Evolutionary conservation across 2,888 invertebrate species (phyloP), one percentile per base, ranked within the genome.

Genomic region (Spisula subtruncata): DNA sequence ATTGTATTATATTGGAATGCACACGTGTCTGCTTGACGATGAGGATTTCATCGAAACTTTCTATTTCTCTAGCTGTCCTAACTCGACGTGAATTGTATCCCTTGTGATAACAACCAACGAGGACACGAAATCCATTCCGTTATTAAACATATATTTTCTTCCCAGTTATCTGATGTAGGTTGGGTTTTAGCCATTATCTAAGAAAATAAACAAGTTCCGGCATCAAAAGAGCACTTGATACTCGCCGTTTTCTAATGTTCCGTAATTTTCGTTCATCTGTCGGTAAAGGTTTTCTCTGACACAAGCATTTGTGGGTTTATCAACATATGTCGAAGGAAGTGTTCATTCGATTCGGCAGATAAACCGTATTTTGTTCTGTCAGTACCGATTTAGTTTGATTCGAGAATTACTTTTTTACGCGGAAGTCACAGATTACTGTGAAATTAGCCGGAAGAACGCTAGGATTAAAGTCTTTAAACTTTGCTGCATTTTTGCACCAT

Each of bases 331-430:
- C 84, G 51, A 56, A 54, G 41, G 66, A 80, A 48, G 71, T 29
- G 51, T 71, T 71, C 71, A 51, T 87, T 87, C 87, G 89, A 89
- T 89, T 85, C 51, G 80, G 48, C 10, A 79, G 91, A 91, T 89
- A 91, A 90, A 91, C 82, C 71, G 85, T 90, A 81, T 89, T 83
- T 89, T 89, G 32, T 80, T 35, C 71, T 86, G 91, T 91, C 91
- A 91, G 85, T 85, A 89, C 41, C 81, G 82, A 91, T 91, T 91
- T 89, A 56, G 25, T 16, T 48, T 54, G 83, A 84, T 81, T 81
- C 35, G 18, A 20, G 56, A 48, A 41, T 56, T 56, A 60, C 66
- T 85, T 81, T 86, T 87, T 87, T 83, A 41, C 51, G 79, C 85
- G 89, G 89, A 90, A 90, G 89, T 87, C 4, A 54, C 25, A 85